Percentiles rank a stretch among this genome's conserved stretches.
Conservation (phyloP, 1,140 invertebrate genomes). For the Tyrophagus putrescentiae region DNA sequence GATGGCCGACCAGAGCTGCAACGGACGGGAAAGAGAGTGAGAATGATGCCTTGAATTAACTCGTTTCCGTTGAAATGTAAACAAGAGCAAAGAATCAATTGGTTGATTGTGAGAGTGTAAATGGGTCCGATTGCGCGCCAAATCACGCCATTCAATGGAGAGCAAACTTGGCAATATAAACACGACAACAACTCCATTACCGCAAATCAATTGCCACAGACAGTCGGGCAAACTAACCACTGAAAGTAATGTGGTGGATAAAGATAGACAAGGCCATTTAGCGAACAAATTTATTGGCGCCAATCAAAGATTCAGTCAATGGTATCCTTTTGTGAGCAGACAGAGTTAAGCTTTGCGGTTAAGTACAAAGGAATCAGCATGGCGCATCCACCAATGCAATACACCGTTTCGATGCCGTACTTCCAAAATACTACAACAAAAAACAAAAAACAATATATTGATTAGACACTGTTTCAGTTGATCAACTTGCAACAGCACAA, state of each 20-base stretch:
- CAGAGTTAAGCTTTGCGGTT: not conserved
- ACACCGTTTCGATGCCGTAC: slow-evolving; percentile 2
- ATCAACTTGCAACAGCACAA: not conserved
- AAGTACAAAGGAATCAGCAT: slow-evolving; percentile 6
- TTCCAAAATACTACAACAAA: slow-evolving; percentile 6
- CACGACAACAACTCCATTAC: not conserved
- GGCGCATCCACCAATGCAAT: not conserved
- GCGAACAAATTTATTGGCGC: slow-evolving; percentile 3
- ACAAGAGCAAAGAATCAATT: not conserved
- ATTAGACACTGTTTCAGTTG: not conserved
- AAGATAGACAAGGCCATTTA: not conserved
- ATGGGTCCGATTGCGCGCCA: slow-evolving; percentile 6
- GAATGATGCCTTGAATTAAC: slow-evolving; percentile 6
- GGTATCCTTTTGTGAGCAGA: not conserved
- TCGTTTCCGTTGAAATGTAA: slow-evolving; percentile 4
- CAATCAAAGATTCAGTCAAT: not conserved
- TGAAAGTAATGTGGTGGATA: not conserved
- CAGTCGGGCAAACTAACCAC: not conserved
- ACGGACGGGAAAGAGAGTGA: not conserved
- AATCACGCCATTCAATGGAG: not conserved
- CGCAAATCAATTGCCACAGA: not conserved
- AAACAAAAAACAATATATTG: not conserved
- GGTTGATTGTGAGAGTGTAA: no score
- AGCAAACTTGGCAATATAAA: no score
- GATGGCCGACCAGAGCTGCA: no score